Base-by-base conservation (phyloP, 2,888 invertebrate species). In the Eulithis prunata region DNA sequence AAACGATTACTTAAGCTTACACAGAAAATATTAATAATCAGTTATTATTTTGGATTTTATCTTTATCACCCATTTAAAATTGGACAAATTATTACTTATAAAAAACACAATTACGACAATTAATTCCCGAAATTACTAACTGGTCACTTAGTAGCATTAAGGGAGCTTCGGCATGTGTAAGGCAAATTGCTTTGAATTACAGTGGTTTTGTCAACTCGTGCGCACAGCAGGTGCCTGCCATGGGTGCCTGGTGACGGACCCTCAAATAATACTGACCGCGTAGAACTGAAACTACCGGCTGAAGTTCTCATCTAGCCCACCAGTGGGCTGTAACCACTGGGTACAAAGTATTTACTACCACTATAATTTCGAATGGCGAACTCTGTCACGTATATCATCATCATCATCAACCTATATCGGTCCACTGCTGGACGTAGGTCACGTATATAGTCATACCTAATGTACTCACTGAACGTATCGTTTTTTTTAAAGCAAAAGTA, bases 181-280 rank as follows among this genome's bases (percentile, higher is more conserved):
- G 73, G 75, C 74, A 81, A 80, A 80, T 81, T 79, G 77, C 78
- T 61, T 64, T 71, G 75, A 82, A 82, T 84, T 82, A 82, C 77
- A 76, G 80, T 76, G 76, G 77, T 78, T 79, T 79, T 75, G 79
- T 78, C 79, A 78, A 76, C 76, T 74, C 77, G 78, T 71, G 75
- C 71, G 76, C 77, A 70, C 63, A 66, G 77, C 72, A 72, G 74
- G 73, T 71, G 76, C 64, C 72, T 41, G 52, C 11, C 32, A 21
- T 43, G 68, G 68, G 68, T 68, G 68, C 68, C 38, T 56, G 51
- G 7, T 56, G 59, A 47, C 12, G 13, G 10, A 5, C 12, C 43
- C 28, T 46, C 46, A 32, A 1, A 0, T 51, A 52, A 21, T 28
- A 46, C 14, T 28, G 8, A 3, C 6, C 8, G 43, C 4, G 8